Conservation (phyloP, 1,140 invertebrate species). For the Choristoneura fumiferana region DNA sequence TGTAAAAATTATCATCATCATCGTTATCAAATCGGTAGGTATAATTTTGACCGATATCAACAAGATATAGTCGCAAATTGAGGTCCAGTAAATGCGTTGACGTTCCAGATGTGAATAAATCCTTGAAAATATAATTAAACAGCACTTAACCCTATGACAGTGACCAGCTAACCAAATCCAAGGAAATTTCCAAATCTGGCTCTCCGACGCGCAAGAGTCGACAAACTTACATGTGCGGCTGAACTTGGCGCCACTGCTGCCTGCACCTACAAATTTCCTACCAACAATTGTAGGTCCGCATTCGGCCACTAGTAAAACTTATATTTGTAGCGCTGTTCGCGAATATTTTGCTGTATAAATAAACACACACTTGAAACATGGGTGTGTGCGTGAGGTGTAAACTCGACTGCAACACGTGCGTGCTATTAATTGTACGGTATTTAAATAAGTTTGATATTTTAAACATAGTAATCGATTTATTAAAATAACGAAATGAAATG, state of each 20-base stretch:
- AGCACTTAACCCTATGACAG: constrained; percentile 10
- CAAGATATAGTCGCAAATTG: no score
- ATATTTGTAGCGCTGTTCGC: constrained; percentile 29
- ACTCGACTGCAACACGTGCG: constrained; percentile 7
- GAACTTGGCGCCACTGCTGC: neutral
- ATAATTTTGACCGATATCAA: no score
- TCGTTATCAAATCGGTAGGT: no score
- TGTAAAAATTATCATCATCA: no score
- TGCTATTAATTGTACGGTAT: neutral
- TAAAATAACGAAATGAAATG: no score
- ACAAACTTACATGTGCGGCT: neutral
- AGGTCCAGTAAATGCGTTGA: no score
- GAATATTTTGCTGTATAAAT: constrained; percentile 63
- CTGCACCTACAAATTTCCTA: neutral
- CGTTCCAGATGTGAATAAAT: no score
- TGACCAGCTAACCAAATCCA: constrained; percentile 15
- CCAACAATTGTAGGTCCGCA: neutral
- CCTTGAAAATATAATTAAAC: constrained; percentile 14
- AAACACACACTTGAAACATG: constrained; percentile 32
- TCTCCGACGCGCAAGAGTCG: neutral
- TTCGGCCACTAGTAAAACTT: neutral
- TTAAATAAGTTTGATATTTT: constrained; percentile 1
- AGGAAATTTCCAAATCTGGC: constrained; percentile 13
- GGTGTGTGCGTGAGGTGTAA: constrained; percentile 21
- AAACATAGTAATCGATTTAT: no score